phyloP scores from a whole-genome alignment of 2,888 invertebrate genomes.

The Dilophus febrilis region DNA sequence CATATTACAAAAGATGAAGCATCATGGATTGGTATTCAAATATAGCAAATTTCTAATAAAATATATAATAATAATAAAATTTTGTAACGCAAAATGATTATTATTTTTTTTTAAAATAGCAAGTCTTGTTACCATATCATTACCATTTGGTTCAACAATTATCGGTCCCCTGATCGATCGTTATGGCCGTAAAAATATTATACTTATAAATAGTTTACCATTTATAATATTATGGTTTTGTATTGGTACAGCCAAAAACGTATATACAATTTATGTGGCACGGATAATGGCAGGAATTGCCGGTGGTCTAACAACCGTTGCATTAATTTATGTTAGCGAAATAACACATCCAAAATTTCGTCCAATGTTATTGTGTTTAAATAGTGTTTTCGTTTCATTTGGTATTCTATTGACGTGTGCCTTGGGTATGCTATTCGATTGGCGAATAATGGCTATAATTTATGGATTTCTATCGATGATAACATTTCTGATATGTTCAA shows the following conservation, averaged over 20 bases:
- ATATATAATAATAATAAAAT: too few species aligned
- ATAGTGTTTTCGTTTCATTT: slow-evolving; percentile 39
- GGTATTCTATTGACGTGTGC: slow-evolving; percentile 38
- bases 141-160: slow-evolving; percentile 35
- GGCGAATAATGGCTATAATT: slow-evolving; percentile 33
- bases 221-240: slow-evolving; percentile 33
- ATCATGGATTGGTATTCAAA: slow-evolving; percentile 43
- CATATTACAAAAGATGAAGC: slow-evolving; percentile 30
- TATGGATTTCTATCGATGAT: slow-evolving; percentile 25
- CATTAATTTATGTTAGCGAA: slow-evolving; percentile 39
- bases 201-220: slow-evolving; percentile 29
- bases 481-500: slow-evolving; percentile 23
- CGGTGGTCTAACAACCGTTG: slow-evolving; percentile 34
- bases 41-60: slow-evolving; percentile 7
- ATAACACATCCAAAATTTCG: slow-evolving; percentile 35
- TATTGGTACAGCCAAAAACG: slow-evolving; percentile 27
- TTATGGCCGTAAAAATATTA: slow-evolving; percentile 34
- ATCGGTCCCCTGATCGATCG: slow-evolving; percentile 38
- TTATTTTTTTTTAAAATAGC: slow-evolving; percentile 18
- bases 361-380: slow-evolving; percentile 36
- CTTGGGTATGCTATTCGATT: slow-evolving; percentile 31
- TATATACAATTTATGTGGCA: slow-evolving; percentile 32
- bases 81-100: too few species aligned
- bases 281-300: slow-evolving; percentile 35
- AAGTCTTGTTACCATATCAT: slow-evolving; percentile 35